Base-by-base conservation (phyloP, 2,888 invertebrate genomes). In the Plutella xylostella region DNA sequence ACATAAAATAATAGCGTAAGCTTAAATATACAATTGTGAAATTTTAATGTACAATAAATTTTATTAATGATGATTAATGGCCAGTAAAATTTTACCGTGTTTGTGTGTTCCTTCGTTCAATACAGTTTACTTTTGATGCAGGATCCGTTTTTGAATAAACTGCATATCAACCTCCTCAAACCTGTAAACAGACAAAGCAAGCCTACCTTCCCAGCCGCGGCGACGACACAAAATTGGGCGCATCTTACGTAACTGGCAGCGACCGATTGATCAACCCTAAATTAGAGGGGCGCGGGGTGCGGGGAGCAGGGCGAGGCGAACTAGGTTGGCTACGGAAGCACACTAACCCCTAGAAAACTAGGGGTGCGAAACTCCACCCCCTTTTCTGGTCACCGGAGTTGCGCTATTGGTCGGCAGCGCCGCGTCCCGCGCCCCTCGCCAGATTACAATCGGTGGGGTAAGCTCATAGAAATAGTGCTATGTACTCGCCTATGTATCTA, bases 281-380 rank as follows among this genome's bases (percentile, higher is more conserved):
- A 80, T 83, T 79, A 83, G 78, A 65, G 69, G 71, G 53, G 48
- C 45, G 47, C 48, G 52, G 53, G 57, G 58, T 47, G 60, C 56
- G 72, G 63, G 77, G 75, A 73, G 72, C 34, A 59, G 63, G 72
- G 65, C 57, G 61, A 70, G 64, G 70, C 72, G 78, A 83, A 82
- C 83, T 83, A 83, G 83, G 83, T 83, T 83, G 83, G 80, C 74
- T 77, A 72, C 82, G 83, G 76, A 83, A 83, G 80, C 83, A 83
- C 77, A 83, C 80, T 83, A 83, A 83, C 83, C 83, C 83, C 83
- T 83, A 82, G 83, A 83, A 83, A 83, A 82, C 83, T 82, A 80
- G 83, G 83, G 83, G 83, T 82, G 82, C 79, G 79, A 83, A 80
- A 80, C 83, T 80, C 83, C 83, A 68, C 83, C 83, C 82, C 63